These are phyloP conservation scores for Luffia ferchaultella DNA, from an alignment of 2,888 invertebrate species.

Conservation along the genomic window DNA sequence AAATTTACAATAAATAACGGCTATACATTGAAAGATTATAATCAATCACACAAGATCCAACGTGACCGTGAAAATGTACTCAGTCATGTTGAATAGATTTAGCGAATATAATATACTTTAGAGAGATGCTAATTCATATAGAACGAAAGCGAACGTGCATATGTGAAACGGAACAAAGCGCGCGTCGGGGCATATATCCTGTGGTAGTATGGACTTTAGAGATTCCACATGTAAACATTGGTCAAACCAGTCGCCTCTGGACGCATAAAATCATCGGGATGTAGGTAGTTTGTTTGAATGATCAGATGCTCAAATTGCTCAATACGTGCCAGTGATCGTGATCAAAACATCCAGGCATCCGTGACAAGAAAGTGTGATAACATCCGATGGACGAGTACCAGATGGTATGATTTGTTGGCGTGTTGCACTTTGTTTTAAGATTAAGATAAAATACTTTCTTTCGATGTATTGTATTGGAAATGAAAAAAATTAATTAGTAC, in stretches of 20 bases:
- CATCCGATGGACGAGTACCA: constrained; percentile 48
- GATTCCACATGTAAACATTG: not conserved
- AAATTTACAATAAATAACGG: too few relatives aligned
- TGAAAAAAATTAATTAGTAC: too few relatives aligned
- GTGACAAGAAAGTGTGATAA: constrained; percentile 33
- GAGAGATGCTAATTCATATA: constrained; percentile 21
- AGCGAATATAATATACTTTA: too few relatives aligned
- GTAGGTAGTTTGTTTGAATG: not conserved
- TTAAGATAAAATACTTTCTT: too few relatives aligned
- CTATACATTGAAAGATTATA: too few relatives aligned
- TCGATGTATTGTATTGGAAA: too few relatives aligned
- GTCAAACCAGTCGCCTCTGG: not conserved
- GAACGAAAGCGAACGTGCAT: constrained; percentile 48
- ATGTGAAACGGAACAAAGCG: constrained; percentile 40
- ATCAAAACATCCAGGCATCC: constrained; percentile 25
- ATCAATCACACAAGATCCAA: too few relatives aligned
- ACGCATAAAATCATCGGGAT: not conserved
- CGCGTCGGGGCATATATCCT: constrained; percentile 51
- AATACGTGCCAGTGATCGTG: constrained; percentile 17
- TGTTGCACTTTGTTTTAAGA: too few relatives aligned
- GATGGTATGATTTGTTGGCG: constrained; percentile 25
- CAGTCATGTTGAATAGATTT: too few relatives aligned
- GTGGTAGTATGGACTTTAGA: constrained; percentile 13
- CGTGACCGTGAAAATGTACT: too few relatives aligned
- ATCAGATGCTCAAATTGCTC: constrained; percentile 3